Evolutionary conservation across 92 coral and sea anemone genomes (phyloP).

Genomic region (Zoanthus sociatus): DNA sequence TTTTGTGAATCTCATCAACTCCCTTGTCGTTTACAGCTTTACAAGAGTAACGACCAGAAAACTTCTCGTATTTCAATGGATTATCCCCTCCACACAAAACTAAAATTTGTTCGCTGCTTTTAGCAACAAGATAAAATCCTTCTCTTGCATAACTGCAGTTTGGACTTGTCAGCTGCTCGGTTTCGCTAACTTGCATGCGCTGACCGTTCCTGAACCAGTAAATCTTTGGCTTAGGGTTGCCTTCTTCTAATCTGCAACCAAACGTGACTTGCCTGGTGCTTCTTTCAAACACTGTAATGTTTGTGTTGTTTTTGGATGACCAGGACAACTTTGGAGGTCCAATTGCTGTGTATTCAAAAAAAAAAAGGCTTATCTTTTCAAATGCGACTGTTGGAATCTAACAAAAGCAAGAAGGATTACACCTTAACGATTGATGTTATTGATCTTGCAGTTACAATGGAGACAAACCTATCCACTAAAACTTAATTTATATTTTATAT

Average conservation of each 20-base stretch:
- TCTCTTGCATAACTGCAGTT: slow-evolving; percentile 12
- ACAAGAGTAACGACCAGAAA: slow-evolving; percentile 22
- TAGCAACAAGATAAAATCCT: not conserved
- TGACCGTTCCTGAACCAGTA: slow-evolving; percentile 23
- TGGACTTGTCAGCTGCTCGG: slow-evolving; percentile 7
- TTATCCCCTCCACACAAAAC: slow-evolving; percentile 11
- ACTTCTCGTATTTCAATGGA: slow-evolving; percentile 2
- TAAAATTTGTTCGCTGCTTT: not conserved
- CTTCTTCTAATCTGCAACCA: slow-evolving; percentile 3
- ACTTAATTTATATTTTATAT: too few species aligned
- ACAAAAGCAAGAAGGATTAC: too few species aligned
- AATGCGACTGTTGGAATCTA: too few species aligned
- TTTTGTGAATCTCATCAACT: not conserved
- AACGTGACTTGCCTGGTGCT: not conserved
- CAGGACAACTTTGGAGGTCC: slow-evolving; percentile 19
- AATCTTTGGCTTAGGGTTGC: not conserved
- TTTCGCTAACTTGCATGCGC: not conserved
- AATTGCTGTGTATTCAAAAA: not conserved
- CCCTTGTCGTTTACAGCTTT: slow-evolving; percentile 8
- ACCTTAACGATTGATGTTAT: too few species aligned
- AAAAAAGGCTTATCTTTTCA: not conserved
- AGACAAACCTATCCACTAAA: too few species aligned
- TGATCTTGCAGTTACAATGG: too few species aligned
- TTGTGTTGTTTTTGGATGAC: slow-evolving; percentile 7
- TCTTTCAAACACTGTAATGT: not conserved